A percentile compares a stretch with the other conserved stretches of the same genome.
phyloP scores from a whole-genome alignment of 1,140 invertebrate species.

The Caenorhabditis tropicalis region DNA sequence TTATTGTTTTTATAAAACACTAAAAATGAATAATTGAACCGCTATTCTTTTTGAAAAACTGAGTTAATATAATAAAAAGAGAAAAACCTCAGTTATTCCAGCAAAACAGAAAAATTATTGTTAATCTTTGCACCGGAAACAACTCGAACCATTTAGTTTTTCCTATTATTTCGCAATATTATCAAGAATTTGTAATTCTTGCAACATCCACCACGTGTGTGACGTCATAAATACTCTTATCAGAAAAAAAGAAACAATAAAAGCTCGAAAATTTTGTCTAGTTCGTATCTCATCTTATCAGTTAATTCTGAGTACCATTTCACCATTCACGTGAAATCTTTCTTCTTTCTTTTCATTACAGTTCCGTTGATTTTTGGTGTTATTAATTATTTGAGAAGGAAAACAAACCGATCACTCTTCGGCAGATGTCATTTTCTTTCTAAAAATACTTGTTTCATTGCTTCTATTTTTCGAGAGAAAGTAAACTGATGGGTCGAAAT shows the following conservation, averaged over 20 bases:
- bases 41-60: neutral
- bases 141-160: neutral
- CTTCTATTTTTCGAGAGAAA: too few species aligned
- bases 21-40: neutral
- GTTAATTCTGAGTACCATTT: too few species aligned
- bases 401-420: too few species aligned
- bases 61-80: too few species aligned
- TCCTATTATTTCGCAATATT: neutral
- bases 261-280: neutral
- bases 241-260: neutral
- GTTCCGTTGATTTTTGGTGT: too few species aligned
- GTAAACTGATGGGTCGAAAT: too few species aligned
- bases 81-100: too few species aligned
- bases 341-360: too few species aligned
- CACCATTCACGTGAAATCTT: too few species aligned
- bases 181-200: neutral
- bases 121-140: neutral
- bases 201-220: neutral
- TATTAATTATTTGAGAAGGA: too few species aligned
- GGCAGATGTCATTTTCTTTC: too few species aligned
- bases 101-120: neutral
- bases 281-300: neutral
- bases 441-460: too few species aligned
- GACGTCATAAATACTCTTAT: neutral
- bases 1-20: conserved; percentile 5